These are phyloP conservation scores for Zaprionus vittiger DNA, from an alignment of 1,140 invertebrate species.

Conservation along the genomic window DNA sequence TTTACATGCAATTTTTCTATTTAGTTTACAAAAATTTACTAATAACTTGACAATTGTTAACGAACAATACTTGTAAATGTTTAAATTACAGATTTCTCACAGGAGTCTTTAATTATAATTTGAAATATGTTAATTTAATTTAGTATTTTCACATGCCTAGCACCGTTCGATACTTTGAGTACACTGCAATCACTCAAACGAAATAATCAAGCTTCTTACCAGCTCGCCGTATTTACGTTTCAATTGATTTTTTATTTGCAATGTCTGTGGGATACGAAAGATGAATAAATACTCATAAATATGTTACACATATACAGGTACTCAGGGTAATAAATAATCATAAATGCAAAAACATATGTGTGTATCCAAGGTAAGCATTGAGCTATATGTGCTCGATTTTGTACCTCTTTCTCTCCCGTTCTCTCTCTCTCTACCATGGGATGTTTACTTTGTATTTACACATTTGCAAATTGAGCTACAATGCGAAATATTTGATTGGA, in stretches of 20 bases:
- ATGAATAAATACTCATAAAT: not conserved
- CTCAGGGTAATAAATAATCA: not conserved
- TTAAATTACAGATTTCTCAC: too few species aligned
- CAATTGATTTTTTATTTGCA: constrained; percentile 7
- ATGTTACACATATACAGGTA: not conserved
- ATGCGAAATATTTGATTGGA: constrained; percentile 12
- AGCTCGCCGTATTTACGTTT: not conserved
- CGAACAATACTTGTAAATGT: too few species aligned
- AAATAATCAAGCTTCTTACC: constrained; percentile 7
- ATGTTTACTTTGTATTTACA: constrained; percentile 1
- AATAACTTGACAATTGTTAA: too few species aligned
- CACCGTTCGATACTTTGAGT: too few species aligned
- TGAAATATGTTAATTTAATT: too few species aligned
- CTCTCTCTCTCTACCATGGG: not conserved
- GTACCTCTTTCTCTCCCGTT: too few species aligned
- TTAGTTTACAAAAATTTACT: too few species aligned
- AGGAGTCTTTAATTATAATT: too few species aligned
- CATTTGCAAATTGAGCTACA: not conserved
- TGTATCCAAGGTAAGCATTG: not conserved
- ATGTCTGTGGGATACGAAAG: not conserved
- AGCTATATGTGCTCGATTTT: not conserved
- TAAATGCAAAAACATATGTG: not conserved
- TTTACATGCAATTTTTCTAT: too few species aligned
- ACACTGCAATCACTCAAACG: not conserved
- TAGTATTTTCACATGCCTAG: too few species aligned